Base-by-base conservation (phyloP, 2,113 vertebrate species). In the Pogonocichla stellata region DNA sequence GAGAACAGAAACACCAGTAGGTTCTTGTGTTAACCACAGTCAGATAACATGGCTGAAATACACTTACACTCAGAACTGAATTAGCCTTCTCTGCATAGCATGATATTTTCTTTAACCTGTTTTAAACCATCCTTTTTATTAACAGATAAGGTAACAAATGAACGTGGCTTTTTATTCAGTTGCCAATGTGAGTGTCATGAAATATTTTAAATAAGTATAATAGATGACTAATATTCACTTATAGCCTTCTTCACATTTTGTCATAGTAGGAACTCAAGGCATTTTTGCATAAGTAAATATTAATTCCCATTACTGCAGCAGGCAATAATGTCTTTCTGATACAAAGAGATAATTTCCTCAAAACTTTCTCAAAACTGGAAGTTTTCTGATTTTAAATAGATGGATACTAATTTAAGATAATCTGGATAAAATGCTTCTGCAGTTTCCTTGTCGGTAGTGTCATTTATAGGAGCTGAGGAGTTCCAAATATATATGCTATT, bases 401-500 rank as follows among this genome's bases (percentile, higher is more conserved):
- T 88, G 26, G 19, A 58, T 62, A 54, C 57, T 16, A 82, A 86
- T 62, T 45, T 56, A 90, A 82, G 36, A 45, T 33, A 61, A 67
- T 78, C 54, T 1, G 2, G 18, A 72, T 62, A 73, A 88, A 42
- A 72, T 61, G 33, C 7, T n/a, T 92, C 50, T 65, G 43, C 64
- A 78, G 17, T 56, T 92, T 93, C 24, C 34, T 90, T 58, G 16
- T 86, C 60, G 78, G 26, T 58, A 34, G 56, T 28, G 38, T 72
- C 64, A 43, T 89, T 84, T 70, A 15, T 19, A 81, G 43, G 23
- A 84, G 11, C 22, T 33, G 11, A 31, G 8, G 58, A 66, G 33
- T 73, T 94, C 71, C 60, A 88, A 92, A 94, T 83, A 88, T 33
- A 70, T 92, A n/a, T n/a, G 12, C 11, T 91, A 33, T 80, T 91